phyloP scores from a whole-genome alignment of 2,797 vertebrate species.

The Odontamblyopus rebecca region DNA sequence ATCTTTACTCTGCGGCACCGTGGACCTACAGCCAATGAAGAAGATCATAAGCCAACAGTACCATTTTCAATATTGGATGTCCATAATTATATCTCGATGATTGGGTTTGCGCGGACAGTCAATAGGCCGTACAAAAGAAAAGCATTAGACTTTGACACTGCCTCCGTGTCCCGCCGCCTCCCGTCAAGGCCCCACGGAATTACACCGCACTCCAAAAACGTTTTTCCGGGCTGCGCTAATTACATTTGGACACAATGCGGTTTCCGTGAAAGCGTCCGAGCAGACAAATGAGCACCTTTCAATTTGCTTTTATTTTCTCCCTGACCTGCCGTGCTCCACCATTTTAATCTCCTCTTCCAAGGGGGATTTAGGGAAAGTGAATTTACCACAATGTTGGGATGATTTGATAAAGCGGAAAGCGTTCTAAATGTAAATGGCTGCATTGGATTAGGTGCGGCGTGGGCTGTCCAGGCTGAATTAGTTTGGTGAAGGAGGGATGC shows the following conservation, averaged over 20 bases:
- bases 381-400: conserved; percentile 73
- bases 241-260: conserved; percentile 52
- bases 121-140: conserved; percentile 40
- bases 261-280: conserved; percentile 31
- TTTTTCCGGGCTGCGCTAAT: conserved; percentile 43
- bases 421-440: conserved; percentile 57
- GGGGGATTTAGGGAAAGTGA: conserved; percentile 66
- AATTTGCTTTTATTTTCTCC: conserved; percentile 61
- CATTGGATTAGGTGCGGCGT: conserved; percentile 27
- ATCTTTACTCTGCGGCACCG: not conserved
- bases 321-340: conserved; percentile 49
- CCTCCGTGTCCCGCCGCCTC: conserved; percentile 22
- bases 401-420: conserved; percentile 77
- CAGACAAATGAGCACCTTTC: conserved; percentile 49
- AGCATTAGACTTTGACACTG: conserved; percentile 34
- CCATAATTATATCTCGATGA: conserved; percentile 51
- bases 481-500: conserved; percentile 47
- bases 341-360: conserved; percentile 68
- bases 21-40: conserved; percentile 16
- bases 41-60: conserved; percentile 26
- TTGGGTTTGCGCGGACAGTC: conserved; percentile 30
- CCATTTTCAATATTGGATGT: conserved; percentile 37
- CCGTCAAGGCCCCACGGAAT: conserved; percentile 26
- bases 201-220: conserved; percentile 10
- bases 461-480: conserved; percentile 51